A percentile compares a stretch with the other conserved stretches of the same genome.
These are phyloP conservation scores for Sphecodes monilicornis DNA, from an alignment of 2,888 invertebrate species.

Conservation along the genomic window DNA sequence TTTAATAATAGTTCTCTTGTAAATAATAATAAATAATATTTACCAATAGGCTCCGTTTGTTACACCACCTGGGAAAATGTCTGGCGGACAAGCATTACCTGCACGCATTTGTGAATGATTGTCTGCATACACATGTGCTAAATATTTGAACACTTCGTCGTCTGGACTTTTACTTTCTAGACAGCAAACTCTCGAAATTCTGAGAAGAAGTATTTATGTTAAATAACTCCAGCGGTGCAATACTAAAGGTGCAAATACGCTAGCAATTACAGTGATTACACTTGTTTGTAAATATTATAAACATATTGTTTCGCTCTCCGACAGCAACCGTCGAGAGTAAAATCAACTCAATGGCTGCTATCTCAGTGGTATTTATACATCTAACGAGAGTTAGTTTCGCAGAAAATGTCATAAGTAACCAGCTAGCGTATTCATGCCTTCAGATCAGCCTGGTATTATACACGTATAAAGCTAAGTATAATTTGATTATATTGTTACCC, in stretches of 20 bases:
- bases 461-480: conserved; percentile 77
- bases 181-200: conserved; percentile 87
- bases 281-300: no score
- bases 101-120: conserved; percentile 91
- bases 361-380: no score
- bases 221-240: neutral
- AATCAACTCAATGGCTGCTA: no score
- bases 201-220: conserved; percentile 16
- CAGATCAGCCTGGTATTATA: neutral
- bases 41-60: conserved; percentile 98
- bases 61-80: conserved; percentile 91
- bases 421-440: no score
- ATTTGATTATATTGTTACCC: conserved; percentile 85
- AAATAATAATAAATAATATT: neutral
- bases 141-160: conserved; percentile 91
- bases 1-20: conserved; percentile 19
- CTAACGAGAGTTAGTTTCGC: no score
- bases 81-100: conserved; percentile 90
- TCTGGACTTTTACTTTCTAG: conserved; percentile 93
- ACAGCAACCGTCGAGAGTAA: no score
- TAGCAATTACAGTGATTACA: no score
- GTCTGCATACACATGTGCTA: conserved; percentile 92
- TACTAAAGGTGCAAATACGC: neutral
- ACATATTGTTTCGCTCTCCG: no score
- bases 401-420: no score